Percentiles rank a stretch among this genome's conserved stretches.
phyloP scores from a whole-genome alignment of 2,113 vertebrate genomes.

The Silurus glanis region DNA sequence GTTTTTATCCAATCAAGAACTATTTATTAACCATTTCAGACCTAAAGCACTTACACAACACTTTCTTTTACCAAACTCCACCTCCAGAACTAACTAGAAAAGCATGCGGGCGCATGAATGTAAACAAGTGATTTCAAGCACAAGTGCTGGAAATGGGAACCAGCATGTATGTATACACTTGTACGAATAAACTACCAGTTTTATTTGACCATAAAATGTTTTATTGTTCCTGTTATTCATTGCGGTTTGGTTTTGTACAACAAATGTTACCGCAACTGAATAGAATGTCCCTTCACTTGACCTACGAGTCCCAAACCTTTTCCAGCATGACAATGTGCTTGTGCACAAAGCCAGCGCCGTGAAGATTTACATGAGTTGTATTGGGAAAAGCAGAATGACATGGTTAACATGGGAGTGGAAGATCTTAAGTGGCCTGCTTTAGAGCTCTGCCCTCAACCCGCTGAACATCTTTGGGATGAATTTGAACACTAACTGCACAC shows the following conservation, averaged over 20 bases:
- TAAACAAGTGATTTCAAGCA: background rate
- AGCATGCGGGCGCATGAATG: background rate
- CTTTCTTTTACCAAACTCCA: background rate
- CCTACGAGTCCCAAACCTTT: no score
- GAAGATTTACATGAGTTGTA: no score
- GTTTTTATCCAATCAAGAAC: background rate
- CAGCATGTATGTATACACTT: background rate
- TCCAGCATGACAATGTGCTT: no score
- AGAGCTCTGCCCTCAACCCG: no score
- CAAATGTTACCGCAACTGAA: no score
- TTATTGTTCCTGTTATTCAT: background rate
- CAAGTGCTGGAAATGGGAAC: background rate
- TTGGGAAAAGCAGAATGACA: no score
- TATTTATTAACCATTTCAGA: background rate
- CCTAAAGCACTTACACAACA: background rate
- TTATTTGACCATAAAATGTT: background rate
- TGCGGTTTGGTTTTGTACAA: background rate
- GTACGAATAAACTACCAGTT: background rate
- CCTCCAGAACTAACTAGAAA: background rate
- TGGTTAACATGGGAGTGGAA: no score
- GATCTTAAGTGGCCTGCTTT: no score
- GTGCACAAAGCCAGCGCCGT: no score
- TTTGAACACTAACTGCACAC: no score
- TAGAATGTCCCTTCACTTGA: no score
- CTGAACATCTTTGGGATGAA: no score